phyloP scores from a whole-genome alignment of 2,797 vertebrate species.

The Melanogrammus aeglefinus region DNA sequence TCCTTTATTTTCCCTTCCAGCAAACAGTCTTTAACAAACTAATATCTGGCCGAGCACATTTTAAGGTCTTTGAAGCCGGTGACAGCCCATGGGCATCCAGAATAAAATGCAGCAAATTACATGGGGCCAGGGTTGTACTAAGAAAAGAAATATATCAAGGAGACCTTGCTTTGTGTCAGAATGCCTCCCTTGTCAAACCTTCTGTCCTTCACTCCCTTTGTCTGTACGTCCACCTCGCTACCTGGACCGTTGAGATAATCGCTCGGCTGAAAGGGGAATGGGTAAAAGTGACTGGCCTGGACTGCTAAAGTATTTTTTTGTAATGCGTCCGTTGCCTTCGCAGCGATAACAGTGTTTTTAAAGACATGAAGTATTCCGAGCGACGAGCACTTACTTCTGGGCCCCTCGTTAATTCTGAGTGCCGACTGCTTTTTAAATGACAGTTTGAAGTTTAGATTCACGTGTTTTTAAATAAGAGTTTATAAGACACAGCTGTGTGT shows the following conservation, averaged over 20 bases:
- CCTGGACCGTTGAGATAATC: background rate
- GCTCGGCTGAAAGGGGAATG: background rate
- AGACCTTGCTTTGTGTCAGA: background rate
- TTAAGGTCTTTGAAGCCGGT: slow-evolving; percentile 49
- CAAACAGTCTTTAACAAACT: slow-evolving; percentile 21
- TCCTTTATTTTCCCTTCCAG: background rate
- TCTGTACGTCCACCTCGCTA: background rate
- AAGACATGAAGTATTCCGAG: background rate
- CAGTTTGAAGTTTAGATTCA: background rate
- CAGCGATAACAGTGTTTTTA: no score
- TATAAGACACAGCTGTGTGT: background rate
- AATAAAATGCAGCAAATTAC: slow-evolving; percentile 36
- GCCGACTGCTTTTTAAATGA: background rate
- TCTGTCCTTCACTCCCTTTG: background rate
- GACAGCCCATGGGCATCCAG: slow-evolving; percentile 45
- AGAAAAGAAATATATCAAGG: background rate
- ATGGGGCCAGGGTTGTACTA: background rate
- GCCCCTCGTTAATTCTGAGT: background rate
- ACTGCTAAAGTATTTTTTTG: background rate
- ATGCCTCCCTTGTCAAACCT: background rate
- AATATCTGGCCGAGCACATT: slow-evolving; percentile 40
- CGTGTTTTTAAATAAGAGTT: background rate
- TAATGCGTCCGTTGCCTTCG: background rate
- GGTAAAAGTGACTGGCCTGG: background rate
- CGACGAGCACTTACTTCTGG: background rate